Percentiles rank a stretch among this genome's conserved stretches.
Conservation (phyloP, 2,888 invertebrate species). For the Pachymerium ferrugineum region DNA sequence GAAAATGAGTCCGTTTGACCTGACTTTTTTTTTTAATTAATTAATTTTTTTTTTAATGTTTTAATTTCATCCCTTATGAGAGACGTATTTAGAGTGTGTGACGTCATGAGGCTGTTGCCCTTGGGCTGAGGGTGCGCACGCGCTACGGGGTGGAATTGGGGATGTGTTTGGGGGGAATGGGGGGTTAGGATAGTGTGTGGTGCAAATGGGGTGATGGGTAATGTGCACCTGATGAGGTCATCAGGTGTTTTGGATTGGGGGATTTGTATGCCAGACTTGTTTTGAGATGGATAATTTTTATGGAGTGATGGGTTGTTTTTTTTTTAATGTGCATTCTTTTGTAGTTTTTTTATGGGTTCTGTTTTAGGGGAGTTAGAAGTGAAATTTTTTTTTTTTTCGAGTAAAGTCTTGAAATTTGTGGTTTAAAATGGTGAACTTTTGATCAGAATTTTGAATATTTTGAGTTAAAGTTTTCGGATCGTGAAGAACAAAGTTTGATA, state of each 20-base stretch:
- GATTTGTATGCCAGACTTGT: background rate
- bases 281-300: too few species aligned
- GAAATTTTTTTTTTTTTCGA: too few species aligned
- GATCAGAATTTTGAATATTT: too few species aligned
- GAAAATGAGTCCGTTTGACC: constrained; percentile 15
- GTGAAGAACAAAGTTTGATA: too few species aligned
- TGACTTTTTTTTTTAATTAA: background rate
- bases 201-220: background rate
- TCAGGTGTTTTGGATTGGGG: constrained; percentile 5
- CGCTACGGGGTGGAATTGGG: constrained; percentile 5
- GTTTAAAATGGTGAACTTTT: too few species aligned
- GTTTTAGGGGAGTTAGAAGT: too few species aligned
- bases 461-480: too few species aligned
- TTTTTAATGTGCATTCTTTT: too few species aligned
- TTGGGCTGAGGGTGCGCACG: constrained; percentile 11
- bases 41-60: background rate
- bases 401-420: too few species aligned
- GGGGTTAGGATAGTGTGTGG: constrained; percentile 1
- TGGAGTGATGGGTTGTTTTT: too few species aligned
- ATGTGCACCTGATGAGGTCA: constrained; percentile 6
- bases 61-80: background rate
- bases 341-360: too few species aligned
- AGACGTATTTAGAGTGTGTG: background rate
- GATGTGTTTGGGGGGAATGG: background rate
- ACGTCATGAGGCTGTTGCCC: constrained; percentile 27